Conservation (phyloP, 2,888 invertebrate genomes). For the Hermodice carunculata region DNA sequence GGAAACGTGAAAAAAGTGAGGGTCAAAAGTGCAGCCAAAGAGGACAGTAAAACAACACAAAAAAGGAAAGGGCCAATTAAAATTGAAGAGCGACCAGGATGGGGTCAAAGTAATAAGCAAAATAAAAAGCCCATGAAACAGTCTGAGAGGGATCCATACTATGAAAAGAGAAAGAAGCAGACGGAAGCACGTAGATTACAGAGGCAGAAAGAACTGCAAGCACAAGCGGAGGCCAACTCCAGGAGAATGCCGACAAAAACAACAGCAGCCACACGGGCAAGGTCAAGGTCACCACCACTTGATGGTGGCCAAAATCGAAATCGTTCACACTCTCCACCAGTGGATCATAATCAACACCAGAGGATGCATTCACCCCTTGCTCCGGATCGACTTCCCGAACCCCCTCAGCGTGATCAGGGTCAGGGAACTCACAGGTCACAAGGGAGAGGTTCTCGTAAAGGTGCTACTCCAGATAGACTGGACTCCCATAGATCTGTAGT, state of each 20-base stretch:
- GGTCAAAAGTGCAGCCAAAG: slow-evolving; percentile 51
- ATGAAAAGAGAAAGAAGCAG: slow-evolving; percentile 48
- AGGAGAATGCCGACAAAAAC: background rate
- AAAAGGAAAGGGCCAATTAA: slow-evolving; percentile 46
- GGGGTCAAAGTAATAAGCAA: slow-evolving; percentile 58
- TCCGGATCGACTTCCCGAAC: background rate
- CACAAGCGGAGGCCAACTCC: slow-evolving; percentile 40
- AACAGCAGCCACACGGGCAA: slow-evolving; percentile 12
- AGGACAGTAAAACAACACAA: slow-evolving; percentile 19
- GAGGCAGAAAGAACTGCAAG: slow-evolving; percentile 55
- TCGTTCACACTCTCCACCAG: background rate
- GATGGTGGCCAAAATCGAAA: too few relatives aligned
- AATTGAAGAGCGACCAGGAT: slow-evolving; percentile 40
- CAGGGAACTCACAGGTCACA: background rate
- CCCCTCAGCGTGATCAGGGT: background rate
- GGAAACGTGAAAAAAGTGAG: slow-evolving; percentile 55
- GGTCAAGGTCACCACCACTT: slow-evolving; percentile 27
- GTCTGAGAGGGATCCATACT: slow-evolving; percentile 64
- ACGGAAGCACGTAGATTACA: slow-evolving; percentile 47
- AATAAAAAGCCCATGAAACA: slow-evolving; percentile 52
- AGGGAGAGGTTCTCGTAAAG: slow-evolving; percentile 1
- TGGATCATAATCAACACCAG: slow-evolving; percentile 1
- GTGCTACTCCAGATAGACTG: too few relatives aligned
- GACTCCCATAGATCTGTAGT: too few relatives aligned
- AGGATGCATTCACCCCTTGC: background rate